Base-by-base conservation (phyloP, 2,888 invertebrate genomes). In the Parelbella ahira region DNA sequence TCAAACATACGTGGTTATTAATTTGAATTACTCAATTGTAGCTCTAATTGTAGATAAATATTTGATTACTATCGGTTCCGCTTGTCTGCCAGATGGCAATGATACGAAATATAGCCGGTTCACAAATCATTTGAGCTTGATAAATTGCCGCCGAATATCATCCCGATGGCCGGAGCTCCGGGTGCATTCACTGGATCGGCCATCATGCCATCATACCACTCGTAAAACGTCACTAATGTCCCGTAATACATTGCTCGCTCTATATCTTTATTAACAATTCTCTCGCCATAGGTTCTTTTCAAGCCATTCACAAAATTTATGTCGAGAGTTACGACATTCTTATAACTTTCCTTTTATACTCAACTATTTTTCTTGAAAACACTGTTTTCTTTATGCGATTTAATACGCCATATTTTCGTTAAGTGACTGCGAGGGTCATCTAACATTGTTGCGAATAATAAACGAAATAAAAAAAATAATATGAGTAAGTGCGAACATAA, bases 191-290 rank as follows among this genome's bases (percentile, higher is more conserved):
- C 65, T 63, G 51, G 50, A 52, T 60, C 54, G 56, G 60, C 75
- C 61, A 75, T 77, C 68, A 74, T 68, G 60, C 75, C 61, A 75
- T 77, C 68, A 74, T 68, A 62, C 49, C 48, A 53, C 52, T 68
- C 78, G 68, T 86, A 82, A 86, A 87, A 70, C 55, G 57, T 66
- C 77, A 69, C 84, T 86, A 87, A 87, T 87, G 73, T 76, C 72
- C 71, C 68, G 61, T 84, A 82, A 81, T 82, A 79, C 75, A 72
- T 74, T 58, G 62, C 58, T 58, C 63, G 69, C 71, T 77, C 80
- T 79, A 84, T 83, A 86, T 83, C 87, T 84, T 80, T 86, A 87
- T 86, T 86, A 87, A 84, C 80, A 78, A 79, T 83, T 81, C 82
- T 67, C 71, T 66, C 69, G 63, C 71, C 72, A 78, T 83, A 76